phyloP scores from a whole-genome alignment of 1,140 invertebrate genomes.

The Bombus superbus region DNA sequence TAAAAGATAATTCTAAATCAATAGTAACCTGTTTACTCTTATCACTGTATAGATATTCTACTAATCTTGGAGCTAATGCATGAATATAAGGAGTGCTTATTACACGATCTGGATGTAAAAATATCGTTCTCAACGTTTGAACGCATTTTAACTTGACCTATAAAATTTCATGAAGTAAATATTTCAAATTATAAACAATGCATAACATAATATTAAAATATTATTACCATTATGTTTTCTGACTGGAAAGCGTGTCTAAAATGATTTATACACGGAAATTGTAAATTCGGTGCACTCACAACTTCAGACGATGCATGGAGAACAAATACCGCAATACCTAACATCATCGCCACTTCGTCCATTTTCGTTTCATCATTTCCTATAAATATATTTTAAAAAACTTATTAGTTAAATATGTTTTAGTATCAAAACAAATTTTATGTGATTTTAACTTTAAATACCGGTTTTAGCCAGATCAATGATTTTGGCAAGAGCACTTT shows the following conservation, averaged over 20 bases:
- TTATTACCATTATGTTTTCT: constrained; percentile 86
- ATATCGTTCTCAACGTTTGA: constrained; percentile 90
- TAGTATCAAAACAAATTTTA: neutral
- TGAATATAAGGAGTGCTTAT: constrained; percentile 92
- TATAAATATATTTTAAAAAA: constrained; percentile 69
- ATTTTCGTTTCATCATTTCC: constrained; percentile 90
- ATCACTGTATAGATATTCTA: constrained; percentile 88
- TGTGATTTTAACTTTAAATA: constrained; percentile 41
- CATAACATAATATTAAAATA: constrained; percentile 4
- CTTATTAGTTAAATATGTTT: neutral
- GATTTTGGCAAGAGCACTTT: constrained; percentile 93
- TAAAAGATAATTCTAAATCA: constrained; percentile 86
- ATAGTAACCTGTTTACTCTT: constrained; percentile 84
- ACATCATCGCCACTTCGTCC: constrained; percentile 92
- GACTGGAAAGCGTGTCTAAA: constrained; percentile 94
- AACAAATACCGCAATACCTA: constrained; percentile 94
- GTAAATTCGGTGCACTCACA: constrained; percentile 90
- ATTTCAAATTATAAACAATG: constrained; percentile 26
- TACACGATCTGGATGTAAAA: constrained; percentile 87
- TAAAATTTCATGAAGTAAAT: constrained; percentile 57
- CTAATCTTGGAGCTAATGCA: constrained; percentile 88
- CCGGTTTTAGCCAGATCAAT: constrained; percentile 95
- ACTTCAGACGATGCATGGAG: constrained; percentile 91
- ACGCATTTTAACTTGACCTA: constrained; percentile 91
- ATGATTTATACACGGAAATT: constrained; percentile 96